phyloP scores from a whole-genome alignment of 2,797 vertebrate species.

The Catamblyrhynchus diadema region DNA sequence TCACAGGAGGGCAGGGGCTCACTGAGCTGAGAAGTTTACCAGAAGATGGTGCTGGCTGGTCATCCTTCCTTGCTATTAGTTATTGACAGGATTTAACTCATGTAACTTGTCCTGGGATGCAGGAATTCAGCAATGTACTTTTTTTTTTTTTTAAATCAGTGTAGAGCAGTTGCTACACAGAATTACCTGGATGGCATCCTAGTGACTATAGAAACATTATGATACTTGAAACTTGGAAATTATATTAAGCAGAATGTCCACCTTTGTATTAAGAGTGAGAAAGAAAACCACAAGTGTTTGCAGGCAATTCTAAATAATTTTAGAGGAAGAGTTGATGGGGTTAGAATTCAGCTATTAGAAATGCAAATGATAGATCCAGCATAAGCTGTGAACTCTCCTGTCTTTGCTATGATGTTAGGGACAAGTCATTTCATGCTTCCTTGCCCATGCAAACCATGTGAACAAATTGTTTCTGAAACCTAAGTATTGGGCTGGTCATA shows the following conservation, averaged over 20 bases:
- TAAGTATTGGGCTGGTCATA: not conserved
- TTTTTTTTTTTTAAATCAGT: not conserved
- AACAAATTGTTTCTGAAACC: slow-evolving; percentile 40
- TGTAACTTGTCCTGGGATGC: not conserved
- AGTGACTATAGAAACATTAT: not conserved
- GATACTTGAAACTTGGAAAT: not conserved
- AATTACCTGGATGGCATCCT: not conserved
- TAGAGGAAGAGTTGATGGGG: not conserved
- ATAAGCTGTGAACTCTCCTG: not conserved
- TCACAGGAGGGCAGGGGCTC: not conserved
- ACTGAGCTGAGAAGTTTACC: not conserved
- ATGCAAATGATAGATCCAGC: not conserved
- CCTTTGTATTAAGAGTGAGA: not conserved
- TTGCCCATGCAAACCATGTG: not conserved
- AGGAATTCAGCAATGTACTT: not conserved
- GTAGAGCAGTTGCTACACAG: not conserved
- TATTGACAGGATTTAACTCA: not conserved
- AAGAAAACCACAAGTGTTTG: not conserved
- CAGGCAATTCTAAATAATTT: not conserved
- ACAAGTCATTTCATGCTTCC: slow-evolving; percentile 31
- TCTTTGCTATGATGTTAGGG: not conserved
- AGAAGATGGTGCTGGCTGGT: slow-evolving; percentile 11
- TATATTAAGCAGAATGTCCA: not conserved
- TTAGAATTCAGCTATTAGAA: not conserved
- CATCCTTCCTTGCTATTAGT: not conserved